A percentile compares a stretch with the other conserved stretches of the same genome.
phyloP scores from a whole-genome alignment of 2,797 vertebrate genomes.

The Onychomys leucogaster region DNA sequence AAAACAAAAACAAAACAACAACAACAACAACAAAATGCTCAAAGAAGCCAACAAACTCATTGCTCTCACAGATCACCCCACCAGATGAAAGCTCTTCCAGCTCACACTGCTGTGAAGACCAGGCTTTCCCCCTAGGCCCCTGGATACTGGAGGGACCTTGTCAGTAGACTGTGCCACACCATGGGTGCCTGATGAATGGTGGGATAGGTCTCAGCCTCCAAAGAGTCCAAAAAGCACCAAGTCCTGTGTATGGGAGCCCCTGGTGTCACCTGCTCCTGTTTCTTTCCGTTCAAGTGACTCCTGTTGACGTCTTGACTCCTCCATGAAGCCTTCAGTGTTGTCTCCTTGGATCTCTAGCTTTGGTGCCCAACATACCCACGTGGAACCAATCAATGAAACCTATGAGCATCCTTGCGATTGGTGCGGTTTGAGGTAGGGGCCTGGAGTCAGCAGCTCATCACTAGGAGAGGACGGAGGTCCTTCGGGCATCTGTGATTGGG shows the following conservation, averaged over 20 bases:
- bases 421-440: neutral
- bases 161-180: neutral
- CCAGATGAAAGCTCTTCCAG: neutral
- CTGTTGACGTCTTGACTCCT: neutral
- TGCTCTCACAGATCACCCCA: neutral
- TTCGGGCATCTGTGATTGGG: fast-evolving
- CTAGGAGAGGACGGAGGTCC: fast-evolving
- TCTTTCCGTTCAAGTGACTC: neutral
- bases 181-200: fast-evolving
- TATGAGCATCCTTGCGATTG: neutral
- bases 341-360: neutral
- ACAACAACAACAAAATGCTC: neutral
- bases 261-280: neutral
- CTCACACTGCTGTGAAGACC: neutral
- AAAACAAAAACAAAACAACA: too few species aligned
- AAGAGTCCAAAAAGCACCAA: neutral
- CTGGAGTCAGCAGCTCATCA: neutral
- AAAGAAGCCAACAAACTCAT: neutral
- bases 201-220: neutral
- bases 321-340: too few species aligned
- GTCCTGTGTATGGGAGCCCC: neutral
- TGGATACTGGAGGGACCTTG: neutral
- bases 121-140: neutral
- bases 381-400: neutral
- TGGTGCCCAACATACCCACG: neutral